Evolutionary conservation across 2,888 invertebrate genomes (phyloP), one percentile per base, ranked within the genome.

Genomic region (Phaonia tiefii): DNA sequence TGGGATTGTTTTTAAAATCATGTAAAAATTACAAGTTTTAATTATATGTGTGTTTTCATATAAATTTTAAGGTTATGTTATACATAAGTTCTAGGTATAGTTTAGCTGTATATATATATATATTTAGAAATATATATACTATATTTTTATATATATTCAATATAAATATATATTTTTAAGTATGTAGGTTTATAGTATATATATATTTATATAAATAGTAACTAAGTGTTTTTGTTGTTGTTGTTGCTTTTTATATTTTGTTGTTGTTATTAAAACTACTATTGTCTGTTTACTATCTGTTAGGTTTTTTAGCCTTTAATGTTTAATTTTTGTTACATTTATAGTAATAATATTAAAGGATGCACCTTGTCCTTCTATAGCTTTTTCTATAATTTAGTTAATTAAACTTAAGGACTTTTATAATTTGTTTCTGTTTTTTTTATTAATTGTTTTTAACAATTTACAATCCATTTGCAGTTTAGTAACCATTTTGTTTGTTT

Each of bases 271-370:
- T 83, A 86, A 86, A 70, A 81, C 84, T 86, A 86, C 84, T 86
- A 87, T 87, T 86, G 87, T 87, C 87, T 85, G 84, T 84, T 84
- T 83, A 82, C 82, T 84, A 83, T 83, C 75, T 81, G 75, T 81
- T 81, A 81, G 81, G 78, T 54, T 67, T 81, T 80, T 39, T 75
- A 60, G 75, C 22, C 56, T 25, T 69, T 69, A 51, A 73, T 70
- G 54, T 56, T 49, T 82, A 75, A 63, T 70, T 49, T 83, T 69
- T 44, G 75, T 83, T 84, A 72, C 79, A 71, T 75, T 75, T n/a
- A n/a, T n/a, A n/a, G n/a, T n/a, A n/a, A n/a, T n/a, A n/a, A n/a
- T n/a, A n/a, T 31, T 31, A 8, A 3, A 31, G 31, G 31, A 31
- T 31, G 3, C 3, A 31, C 31, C 31, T 31, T 31, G 31, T 31